These are phyloP conservation scores for Drosophila subquinaria DNA, from an alignment of 2,888 invertebrate genomes.

Conservation along the genomic window DNA sequence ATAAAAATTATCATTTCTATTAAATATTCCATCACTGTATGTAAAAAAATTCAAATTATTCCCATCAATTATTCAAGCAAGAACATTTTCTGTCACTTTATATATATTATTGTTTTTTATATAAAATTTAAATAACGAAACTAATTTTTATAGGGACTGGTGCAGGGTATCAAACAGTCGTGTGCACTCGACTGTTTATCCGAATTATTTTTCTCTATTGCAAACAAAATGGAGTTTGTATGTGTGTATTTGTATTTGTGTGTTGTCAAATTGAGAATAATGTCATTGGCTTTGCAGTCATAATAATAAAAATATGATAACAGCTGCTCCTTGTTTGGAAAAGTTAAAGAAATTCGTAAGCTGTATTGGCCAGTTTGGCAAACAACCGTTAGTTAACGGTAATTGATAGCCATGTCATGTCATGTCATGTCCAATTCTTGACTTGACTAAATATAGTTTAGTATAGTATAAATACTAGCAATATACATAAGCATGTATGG, in stretches of 20 bases:
- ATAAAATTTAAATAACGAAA: background rate
- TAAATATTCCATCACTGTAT: no score
- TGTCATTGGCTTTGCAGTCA: slow-evolving; percentile 50
- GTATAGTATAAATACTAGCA: background rate
- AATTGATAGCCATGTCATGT: slow-evolving; percentile 44
- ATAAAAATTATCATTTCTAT: no score
- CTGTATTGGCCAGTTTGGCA: slow-evolving; percentile 18
- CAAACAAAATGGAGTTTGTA: slow-evolving; percentile 11
- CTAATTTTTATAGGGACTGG: background rate
- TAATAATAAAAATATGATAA: slow-evolving; percentile 50
- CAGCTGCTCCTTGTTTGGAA: slow-evolving; percentile 29
- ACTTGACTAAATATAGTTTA: slow-evolving; percentile 1
- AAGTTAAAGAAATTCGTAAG: slow-evolving; percentile 22
- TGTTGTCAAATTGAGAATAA: slow-evolving; percentile 41
- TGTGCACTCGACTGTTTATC: background rate
- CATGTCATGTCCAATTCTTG: slow-evolving; percentile 18
- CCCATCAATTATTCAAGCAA: no score
- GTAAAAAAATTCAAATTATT: no score
- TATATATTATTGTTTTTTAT: no score
- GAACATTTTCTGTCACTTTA: no score
- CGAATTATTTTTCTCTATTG: slow-evolving; percentile 13
- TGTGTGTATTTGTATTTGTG: slow-evolving; percentile 11
- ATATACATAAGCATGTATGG: slow-evolving; percentile 17
- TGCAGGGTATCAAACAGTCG: background rate
- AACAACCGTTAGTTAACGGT: slow-evolving; percentile 18